phyloP scores from a whole-genome alignment of 2,797 vertebrate genomes.

The Sciurus vulgaris region DNA sequence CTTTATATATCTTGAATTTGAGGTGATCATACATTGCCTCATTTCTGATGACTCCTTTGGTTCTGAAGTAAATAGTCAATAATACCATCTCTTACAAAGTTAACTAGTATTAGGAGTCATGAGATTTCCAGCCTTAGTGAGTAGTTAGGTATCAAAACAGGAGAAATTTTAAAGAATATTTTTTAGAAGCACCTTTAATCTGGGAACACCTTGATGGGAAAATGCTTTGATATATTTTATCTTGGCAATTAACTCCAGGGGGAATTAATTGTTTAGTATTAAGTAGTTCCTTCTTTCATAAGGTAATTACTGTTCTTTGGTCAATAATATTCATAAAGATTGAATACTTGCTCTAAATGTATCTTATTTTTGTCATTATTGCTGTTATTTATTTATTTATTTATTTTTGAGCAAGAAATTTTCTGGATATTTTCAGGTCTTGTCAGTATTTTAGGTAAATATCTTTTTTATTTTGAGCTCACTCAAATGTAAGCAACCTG shows the following conservation, averaged over 20 bases:
- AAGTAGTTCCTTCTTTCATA: conserved; percentile 26
- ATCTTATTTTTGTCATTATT: background rate
- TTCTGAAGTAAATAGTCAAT: background rate
- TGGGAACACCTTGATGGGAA: conserved; percentile 38
- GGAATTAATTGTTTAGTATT: conserved; percentile 76
- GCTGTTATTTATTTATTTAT: background rate
- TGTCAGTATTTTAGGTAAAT: background rate
- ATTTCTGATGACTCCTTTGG: background rate
- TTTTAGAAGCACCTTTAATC: conserved; percentile 51
- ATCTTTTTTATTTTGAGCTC: background rate
- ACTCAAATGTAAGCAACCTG: background rate
- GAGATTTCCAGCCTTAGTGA: conserved; percentile 64
- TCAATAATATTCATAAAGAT: background rate
- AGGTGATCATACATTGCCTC: background rate
- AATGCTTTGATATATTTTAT: background rate
- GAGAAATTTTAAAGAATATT: conserved; percentile 65
- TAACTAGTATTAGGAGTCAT: conserved; percentile 39
- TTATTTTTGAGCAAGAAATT: background rate
- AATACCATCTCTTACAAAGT: background rate
- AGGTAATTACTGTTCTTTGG: background rate
- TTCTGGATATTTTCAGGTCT: background rate
- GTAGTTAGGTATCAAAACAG: conserved; percentile 7
- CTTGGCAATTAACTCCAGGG: conserved; percentile 74
- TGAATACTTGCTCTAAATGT: background rate
- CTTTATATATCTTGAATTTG: background rate